Percentiles rank a stretch among this genome's conserved stretches.
Evolutionary conservation across 2,888 invertebrate genomes (phyloP).

Genomic region (Lobophora halterata): DNA sequence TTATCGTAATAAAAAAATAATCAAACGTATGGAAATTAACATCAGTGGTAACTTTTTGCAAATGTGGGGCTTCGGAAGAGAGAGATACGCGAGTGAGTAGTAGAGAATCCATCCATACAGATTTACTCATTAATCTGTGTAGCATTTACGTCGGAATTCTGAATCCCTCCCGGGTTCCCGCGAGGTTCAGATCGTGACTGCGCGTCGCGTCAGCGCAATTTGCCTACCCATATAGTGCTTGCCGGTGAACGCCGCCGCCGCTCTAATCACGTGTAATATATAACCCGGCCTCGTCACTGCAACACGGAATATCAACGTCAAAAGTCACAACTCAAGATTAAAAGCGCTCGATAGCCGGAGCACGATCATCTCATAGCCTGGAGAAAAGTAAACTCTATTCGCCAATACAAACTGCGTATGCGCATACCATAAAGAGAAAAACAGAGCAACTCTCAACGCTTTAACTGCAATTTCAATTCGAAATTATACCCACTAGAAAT

Average conservation of each 20-base stretch:
- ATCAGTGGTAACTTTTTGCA: slow-evolving; percentile 9
- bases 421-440: slow-evolving; percentile 1
- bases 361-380: slow-evolving; percentile 45
- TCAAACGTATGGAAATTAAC: slow-evolving; percentile 18
- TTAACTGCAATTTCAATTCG: slow-evolving; percentile 12
- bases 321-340: slow-evolving; percentile 66
- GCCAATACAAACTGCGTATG: neutral
- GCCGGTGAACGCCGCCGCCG: slow-evolving; percentile 53
- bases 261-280: slow-evolving; percentile 80
- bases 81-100: slow-evolving; percentile 23
- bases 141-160: slow-evolving; percentile 77
- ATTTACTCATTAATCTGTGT: slow-evolving; percentile 70
- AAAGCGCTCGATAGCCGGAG: slow-evolving; percentile 61
- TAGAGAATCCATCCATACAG: slow-evolving; percentile 45
- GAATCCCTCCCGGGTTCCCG: slow-evolving; percentile 74
- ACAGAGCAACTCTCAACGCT: slow-evolving; percentile 1
- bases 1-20: slow-evolving; percentile 29
- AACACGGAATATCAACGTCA: slow-evolving; percentile 68
- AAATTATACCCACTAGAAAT: slow-evolving; percentile 11
- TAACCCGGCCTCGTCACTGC: slow-evolving; percentile 68
- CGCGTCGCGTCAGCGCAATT: slow-evolving; percentile 76
- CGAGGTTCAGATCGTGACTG: slow-evolving; percentile 78
- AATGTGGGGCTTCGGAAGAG: slow-evolving; percentile 10
- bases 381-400: neutral
- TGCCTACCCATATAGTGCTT: slow-evolving; percentile 78